Base-by-base conservation (phyloP, 2,113 vertebrate species). In the Silurus asotus region DNA sequence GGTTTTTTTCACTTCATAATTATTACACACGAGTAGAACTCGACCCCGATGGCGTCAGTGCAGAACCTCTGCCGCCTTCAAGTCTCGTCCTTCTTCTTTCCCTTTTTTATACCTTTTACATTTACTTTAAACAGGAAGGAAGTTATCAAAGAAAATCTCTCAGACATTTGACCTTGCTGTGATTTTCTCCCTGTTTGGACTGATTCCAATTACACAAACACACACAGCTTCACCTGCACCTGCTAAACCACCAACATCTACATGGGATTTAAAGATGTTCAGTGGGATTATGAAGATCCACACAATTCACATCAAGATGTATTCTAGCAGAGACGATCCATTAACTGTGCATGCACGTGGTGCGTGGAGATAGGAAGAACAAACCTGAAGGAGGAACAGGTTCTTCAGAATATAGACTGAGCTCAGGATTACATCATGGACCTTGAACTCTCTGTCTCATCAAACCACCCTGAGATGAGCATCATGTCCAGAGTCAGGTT, bases 11-110 rank as follows among this genome's bases (percentile, higher is more conserved):
- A 79, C 55, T 58, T 79, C 76, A 53, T 58, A 58, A 37, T 79
- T 56, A 55, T 37, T 79, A 58, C 55, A 81, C 48, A 81, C 56
- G 23, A 48, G 58, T 61, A 80, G 23, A 80, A 80, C 20, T 77
- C n/a, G 72, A 76, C 20, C n/a, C 76, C 53, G 28, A 3, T 28
- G 55, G n/a, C n/a, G 7, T 28, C 17, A 3, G 58, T 1, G 53
- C 23, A 28, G 53, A 58, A 3, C 11, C n/a, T 4, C 13, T 79
- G 76, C 14, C 76, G 55, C 53, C 76, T 58, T 28, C 13, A 59
- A 48, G 78, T 45, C 56, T 77, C 28, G 75, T 58, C 9, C 48
- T 53, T 51, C 19, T 49, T 53, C 19, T 75, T 51, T n/a, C 48
- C n/a, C 48, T n/a, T 49, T 55, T 8, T 0, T 45, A 58, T 55